A percentile compares a stretch with the other conserved stretches of the same genome.
Conservation (phyloP, 2,113 vertebrate species). For the Peromyscus leucopus region DNA sequence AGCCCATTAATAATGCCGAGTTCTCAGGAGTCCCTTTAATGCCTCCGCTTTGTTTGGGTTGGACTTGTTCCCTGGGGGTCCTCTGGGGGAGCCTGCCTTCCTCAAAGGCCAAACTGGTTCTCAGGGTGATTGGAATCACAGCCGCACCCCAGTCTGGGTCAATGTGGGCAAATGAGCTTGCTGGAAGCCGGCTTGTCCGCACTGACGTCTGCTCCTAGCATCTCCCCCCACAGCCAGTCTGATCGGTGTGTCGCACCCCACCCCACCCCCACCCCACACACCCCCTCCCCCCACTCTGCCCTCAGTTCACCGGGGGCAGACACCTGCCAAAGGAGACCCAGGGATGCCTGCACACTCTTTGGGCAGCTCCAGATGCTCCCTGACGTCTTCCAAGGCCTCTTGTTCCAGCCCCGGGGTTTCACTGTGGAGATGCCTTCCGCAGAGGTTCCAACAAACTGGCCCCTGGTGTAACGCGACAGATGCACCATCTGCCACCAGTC, state of each 20-base stretch:
- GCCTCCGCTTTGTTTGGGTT: constrained; percentile 1
- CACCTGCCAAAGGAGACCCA: no score
- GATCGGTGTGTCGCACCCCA: no score
- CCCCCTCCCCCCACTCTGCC: no score
- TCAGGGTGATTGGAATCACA: background rate
- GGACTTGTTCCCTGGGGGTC: background rate
- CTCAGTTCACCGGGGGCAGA: no score
- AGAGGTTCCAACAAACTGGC: background rate
- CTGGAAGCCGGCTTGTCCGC: no score
- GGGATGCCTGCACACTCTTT: background rate
- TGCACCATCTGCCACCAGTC: fast-evolving
- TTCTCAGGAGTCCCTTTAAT: constrained; percentile 41
- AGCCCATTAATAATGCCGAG: constrained; percentile 45
- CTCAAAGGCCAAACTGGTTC: background rate
- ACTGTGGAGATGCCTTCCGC: background rate
- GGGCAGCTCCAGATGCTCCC: background rate
- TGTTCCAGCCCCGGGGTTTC: background rate
- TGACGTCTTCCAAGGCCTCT: background rate
- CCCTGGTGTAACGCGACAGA: background rate
- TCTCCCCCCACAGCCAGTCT: background rate
- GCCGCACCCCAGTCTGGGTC: background rate
- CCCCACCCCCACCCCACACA: no score
- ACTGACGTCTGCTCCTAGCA: background rate
- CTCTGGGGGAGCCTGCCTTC: background rate
- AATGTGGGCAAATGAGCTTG: background rate